Evolutionary conservation across 2,113 vertebrate species (phyloP), one percentile per base, ranked within the genome.

Genomic region (Chaenocephalus aceratus): DNA sequence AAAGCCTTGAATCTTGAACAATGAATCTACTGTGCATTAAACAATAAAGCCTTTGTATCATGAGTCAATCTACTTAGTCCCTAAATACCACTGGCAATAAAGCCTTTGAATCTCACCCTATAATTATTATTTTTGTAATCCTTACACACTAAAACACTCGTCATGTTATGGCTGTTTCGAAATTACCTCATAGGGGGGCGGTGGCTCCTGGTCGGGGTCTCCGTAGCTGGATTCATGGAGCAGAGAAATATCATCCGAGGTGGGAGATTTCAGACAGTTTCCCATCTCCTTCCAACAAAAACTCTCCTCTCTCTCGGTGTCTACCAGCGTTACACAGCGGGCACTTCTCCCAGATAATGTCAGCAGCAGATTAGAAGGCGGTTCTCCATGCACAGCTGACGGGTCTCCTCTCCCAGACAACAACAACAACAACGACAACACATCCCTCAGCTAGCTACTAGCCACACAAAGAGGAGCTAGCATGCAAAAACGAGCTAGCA

Each of bases 241-340:
- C 92, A 99, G 90, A 83, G 97, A 99, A 87, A 99, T 99, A 91
- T 99, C 97, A 94, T 99, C 97, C 83, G 97, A 98, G 84, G 97
- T 98, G 76, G 97, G 97, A 90, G 97, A 97, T 92, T 98, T 98
- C 86, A 99, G 92, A 94, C 97, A 99, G 93, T 98, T 99, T 92
- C 97, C 97, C 97, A 98, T 98, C 91, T 96, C 96, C 93, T 80
- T 67, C 87, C 86, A 69, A 72, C 68, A 86, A 56, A 73, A 85
- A 91, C 86, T 78, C 82, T 70, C 68, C 21, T 21, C 54, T 58
- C 34, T 75, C 49, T 74, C 60, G 63, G 53, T 63, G 80, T 85
- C 1, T 21, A 21, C 21, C 21, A 21, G 21, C 21, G 21, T 79
- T 23, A 61, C 59, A 54, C 46, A 14, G 44, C 3, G 36, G 36